Evolutionary conservation across 2,888 invertebrate genomes (phyloP), one percentile per base, ranked within the genome.

Genomic region (Drosophila barbarae): DNA sequence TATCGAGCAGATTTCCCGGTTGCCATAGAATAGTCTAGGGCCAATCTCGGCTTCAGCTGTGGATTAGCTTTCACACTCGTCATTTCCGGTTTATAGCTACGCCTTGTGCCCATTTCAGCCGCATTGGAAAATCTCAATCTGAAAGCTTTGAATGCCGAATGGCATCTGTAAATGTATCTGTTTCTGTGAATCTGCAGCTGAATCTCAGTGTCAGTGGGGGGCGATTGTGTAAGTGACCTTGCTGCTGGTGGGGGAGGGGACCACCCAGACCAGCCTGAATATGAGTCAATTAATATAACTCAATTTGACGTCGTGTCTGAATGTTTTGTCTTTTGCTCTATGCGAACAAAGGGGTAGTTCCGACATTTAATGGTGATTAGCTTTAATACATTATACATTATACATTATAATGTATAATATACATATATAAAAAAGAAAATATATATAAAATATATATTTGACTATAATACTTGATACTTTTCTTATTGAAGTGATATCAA

Each of bases 231-330:
- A 59, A 58, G 59, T 18, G 36, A 59, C 59, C 59, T 59, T 61
- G 63, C 18, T 9, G 28, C 6, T 18, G 21, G 13, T n/a, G 23
- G n/a, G 6, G 1, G 10, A 3, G 36, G 47, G 18, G 18, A 18
- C 18, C 18, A 18, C 18, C 18, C 18, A 18, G 18, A 18, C 18
- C 18, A 18, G 18, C 64, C 41, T 36, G n/a, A 35, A 61, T 49
- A 61, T 60, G 30, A 61, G 51, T 64, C 61, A 61, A 61, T 63
- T 64, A 64, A 64, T 63, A 61, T 36, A 61, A 61, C 64, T 63
- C 41, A 36, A 61, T 51, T 51, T 49, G 41, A 30, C 28, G 61
- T 51, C 51, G 35, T 34, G 35, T 12, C 10, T 41, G 55, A 56
- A 41, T 50, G 41, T n/a, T 34, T 42, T 35, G 26, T 15, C 28